Evolutionary conservation across 2,888 invertebrate species (phyloP), one percentile per base, ranked within the genome.

Genomic region (Pollenia labialis): DNA sequence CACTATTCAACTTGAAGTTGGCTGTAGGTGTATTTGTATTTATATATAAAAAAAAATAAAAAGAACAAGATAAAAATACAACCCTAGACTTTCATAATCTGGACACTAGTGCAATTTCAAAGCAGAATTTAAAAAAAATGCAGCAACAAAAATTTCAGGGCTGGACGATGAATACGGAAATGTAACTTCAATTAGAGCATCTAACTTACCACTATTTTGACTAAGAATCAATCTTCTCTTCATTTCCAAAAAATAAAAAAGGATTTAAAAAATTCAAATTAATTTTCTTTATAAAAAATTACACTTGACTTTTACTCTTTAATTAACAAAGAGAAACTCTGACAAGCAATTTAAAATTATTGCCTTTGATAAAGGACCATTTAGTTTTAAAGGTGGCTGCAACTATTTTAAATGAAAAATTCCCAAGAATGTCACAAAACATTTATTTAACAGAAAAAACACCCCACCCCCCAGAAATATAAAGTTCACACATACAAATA

Each of bases 281-380:
- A 23, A 23, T 23, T 23, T 23, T 3, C 3, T 23, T 23, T 23
- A 40, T 32, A 32, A 32, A 66, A 56, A 58, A 40, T 18, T 46
- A 32, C 80, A 81, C 80, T 81, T 72, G 71, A 72, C 64, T 62
- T 46, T 62, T 52, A n/a, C 32, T 44, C 54, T 72, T 62, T 23
- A 50, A 23, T 69, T 69, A 60, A 50, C 56, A 11, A 23, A 79
- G 69, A 56, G 7, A 6, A 62, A 50, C 12, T 10, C 40, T 69
- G 40, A 12, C 48, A 50, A 50, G 16, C 62, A 54, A 62, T 64
- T 71, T 46, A 72, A 54, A 62, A 14, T 14, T 0, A 18, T 71
- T 71, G n/a, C n/a, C 32, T 60, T 32, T 8, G 14, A n/a, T 52
- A 44, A 44, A 81, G 46, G 32, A 72, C 80, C 44, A 81, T 69